These are phyloP conservation scores for Glyphotaelius pellucidus DNA, from an alignment of 2,888 invertebrate species.

Conservation along the genomic window DNA sequence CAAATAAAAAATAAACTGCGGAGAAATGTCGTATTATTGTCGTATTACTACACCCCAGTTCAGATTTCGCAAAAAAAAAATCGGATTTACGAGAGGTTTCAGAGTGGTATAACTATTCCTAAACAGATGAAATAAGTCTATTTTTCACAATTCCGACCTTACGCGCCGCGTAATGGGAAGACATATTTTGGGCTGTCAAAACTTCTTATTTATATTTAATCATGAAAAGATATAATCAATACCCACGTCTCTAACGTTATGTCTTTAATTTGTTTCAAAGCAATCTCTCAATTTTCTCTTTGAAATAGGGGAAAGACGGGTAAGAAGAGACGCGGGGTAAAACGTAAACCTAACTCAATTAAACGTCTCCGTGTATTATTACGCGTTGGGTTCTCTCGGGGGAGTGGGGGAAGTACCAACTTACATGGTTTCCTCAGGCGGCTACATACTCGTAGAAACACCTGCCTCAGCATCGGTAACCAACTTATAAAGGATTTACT, in stretches of 20 bases:
- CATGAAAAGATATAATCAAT: not conserved
- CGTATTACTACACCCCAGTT: no score
- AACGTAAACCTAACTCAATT: slow-evolving; percentile 43
- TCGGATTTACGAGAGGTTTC: no score
- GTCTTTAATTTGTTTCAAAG: not conserved
- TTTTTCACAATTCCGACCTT: no score
- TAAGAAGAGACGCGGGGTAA: slow-evolving; percentile 11
- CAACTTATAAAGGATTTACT: not conserved
- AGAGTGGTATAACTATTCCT: no score
- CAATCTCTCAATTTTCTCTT: not conserved
- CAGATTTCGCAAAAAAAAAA: no score
- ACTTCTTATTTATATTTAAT: not conserved
- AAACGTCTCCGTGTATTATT: slow-evolving; percentile 39
- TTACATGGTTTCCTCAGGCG: not conserved
- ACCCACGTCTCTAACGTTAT: not conserved
- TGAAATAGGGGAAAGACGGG: not conserved
- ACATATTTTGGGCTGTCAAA: no score
- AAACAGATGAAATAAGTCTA: no score
- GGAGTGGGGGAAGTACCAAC: not conserved
- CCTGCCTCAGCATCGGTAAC: not conserved
- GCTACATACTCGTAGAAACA: not conserved
- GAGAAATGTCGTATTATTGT: no score
- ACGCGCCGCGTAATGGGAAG: no score
- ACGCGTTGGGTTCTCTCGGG: not conserved
- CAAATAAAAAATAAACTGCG: no score